Base-by-base conservation (phyloP, 2,888 invertebrate species). In the Latrodectus elegans region DNA sequence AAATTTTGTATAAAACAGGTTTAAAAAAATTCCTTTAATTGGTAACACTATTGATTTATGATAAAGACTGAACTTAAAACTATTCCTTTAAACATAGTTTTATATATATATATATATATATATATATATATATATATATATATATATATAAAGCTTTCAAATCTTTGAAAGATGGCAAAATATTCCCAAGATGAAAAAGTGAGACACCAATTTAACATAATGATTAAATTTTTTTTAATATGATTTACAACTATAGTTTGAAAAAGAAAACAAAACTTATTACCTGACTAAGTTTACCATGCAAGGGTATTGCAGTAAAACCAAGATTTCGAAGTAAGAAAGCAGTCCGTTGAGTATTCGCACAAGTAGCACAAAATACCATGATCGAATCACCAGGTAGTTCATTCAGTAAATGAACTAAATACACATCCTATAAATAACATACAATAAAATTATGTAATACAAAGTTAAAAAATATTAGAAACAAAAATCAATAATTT, bases 271-370 rank as follows among this genome's bases (percentile, higher is more conserved):
- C 10, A 49, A 15, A 51, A 1, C 8, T 73, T 65, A 88, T 79
- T 89, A 93, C 93, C 93, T 99, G 99, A 15, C 97, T 96, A 98
- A 99, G 98, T 93, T 99, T 98, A 0, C 99, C 99, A 92, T 99
- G 98, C n/a, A 99, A 93, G 0, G 99, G 99, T 74, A 99, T 97
- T 0, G 99, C 99, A 1, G 96, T 95, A 88, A 99, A 94, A 10
- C 99, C 99, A 14, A 99, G 94, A 92, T 96, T 96, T 74, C 99
- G 94, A 88, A 99, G 93, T 92, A 99, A 94, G 64, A 99, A 93
- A 0, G 99, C 97, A 0, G 96, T 95, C 86, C 97, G 94, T 89
- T 98, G 95, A 0, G 99, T 97, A 91, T 96, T 96, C 87, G 96
- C 97, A 92, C 99, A 99, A 0, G 99, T 99, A 70, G 96, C 95